Percentiles rank a stretch among this genome's conserved stretches.
Evolutionary conservation across 2,888 invertebrate species (phyloP).

Genomic region (Drosophila fulvimacula): DNA sequence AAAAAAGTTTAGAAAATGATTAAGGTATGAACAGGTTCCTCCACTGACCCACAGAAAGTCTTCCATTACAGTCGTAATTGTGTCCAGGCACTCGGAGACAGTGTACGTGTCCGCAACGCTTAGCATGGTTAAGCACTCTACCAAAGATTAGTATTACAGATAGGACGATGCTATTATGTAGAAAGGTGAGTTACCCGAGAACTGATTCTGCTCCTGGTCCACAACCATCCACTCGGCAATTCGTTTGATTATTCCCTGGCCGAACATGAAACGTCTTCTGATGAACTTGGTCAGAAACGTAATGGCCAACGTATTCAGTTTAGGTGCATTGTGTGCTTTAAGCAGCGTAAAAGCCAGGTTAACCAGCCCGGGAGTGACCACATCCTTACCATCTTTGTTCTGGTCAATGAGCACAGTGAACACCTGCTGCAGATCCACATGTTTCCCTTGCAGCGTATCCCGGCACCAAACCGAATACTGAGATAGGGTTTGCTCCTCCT

Average conservation of each 20-base stretch:
- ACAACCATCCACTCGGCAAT: slow-evolving; percentile 87
- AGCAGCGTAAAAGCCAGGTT: slow-evolving; percentile 86
- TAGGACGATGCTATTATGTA: fast-evolving
- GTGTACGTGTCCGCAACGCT: slow-evolving; percentile 84
- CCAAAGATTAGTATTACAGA: background rate
- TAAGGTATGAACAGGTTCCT: no score
- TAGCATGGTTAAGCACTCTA: slow-evolving; percentile 82
- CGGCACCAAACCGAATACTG: slow-evolving; percentile 87
- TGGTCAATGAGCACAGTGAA: slow-evolving; percentile 83
- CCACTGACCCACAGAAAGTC: slow-evolving; percentile 81
- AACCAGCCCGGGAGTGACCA: slow-evolving; percentile 85
- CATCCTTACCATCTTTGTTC: slow-evolving; percentile 83
- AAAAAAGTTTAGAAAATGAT: slow-evolving; percentile 9
- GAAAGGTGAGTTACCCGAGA: slow-evolving; percentile 85
- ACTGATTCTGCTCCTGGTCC: slow-evolving; percentile 86
- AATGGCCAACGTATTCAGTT: slow-evolving; percentile 85
- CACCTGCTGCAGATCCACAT: slow-evolving; percentile 79
- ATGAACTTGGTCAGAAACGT: slow-evolving; percentile 87
- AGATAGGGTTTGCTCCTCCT: slow-evolving; percentile 84
- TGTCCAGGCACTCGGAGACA: slow-evolving; percentile 82
- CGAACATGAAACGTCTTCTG: slow-evolving; percentile 86
- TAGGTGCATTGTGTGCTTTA: slow-evolving; percentile 83
- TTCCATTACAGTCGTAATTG: slow-evolving; percentile 83
- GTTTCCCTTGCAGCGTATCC: slow-evolving; percentile 78
- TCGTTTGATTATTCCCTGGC: slow-evolving; percentile 86